Evolutionary conservation across 1,140 invertebrate genomes (phyloP), one percentile per base, ranked within the genome.

Genomic region (Drosophila grimshawi): DNA sequence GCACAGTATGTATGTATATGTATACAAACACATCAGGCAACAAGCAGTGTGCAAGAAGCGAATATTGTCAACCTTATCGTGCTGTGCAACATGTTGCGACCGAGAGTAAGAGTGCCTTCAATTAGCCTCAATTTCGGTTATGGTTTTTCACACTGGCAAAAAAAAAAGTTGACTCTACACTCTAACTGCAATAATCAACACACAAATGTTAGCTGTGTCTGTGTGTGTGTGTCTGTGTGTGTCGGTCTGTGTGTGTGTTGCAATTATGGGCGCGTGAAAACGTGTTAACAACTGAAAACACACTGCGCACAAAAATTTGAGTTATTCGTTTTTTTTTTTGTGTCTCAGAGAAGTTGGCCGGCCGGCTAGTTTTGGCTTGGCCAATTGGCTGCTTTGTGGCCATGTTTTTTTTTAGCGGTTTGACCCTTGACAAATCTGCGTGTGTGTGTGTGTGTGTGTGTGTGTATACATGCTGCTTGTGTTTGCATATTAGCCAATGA

Each of bases 351-450:
- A n/a, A 49, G 33, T 37, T 55, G 45, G 29, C 51, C 62, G 29
- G 45, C 45, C 45, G 53, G 46, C 53, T 33, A 46, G 32, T 48
- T 27, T 27, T 11, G 45, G 33, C 29, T 51, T 7, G 37, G 1
- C 41, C 8, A 32, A 3, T 35, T 53, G 51, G 19, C n/a, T 63
- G 35, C 3, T 35, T 30, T 32, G 10, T 43, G 35, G 2, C 7
- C 19, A 19, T 33, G 29, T 48, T n/a, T 51, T 29, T 56, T n/a
- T 39, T 27, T 29, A 27, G 52, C 57, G 32, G 37, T 10, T 32
- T 60, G 63, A 60, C 76, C 79, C 78, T 81, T 81, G 68, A 65
- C 78, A 67, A 80, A 80, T 43, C 10, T 43, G 7, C 80, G 2
- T 43, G 39, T 43, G 7, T 80, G 2, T 70, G 39, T 75, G 70